Evolutionary conservation across 2,113 vertebrate genomes (phyloP), one percentile per base, ranked within the genome.

Genomic region (Lipophrys pholis): DNA sequence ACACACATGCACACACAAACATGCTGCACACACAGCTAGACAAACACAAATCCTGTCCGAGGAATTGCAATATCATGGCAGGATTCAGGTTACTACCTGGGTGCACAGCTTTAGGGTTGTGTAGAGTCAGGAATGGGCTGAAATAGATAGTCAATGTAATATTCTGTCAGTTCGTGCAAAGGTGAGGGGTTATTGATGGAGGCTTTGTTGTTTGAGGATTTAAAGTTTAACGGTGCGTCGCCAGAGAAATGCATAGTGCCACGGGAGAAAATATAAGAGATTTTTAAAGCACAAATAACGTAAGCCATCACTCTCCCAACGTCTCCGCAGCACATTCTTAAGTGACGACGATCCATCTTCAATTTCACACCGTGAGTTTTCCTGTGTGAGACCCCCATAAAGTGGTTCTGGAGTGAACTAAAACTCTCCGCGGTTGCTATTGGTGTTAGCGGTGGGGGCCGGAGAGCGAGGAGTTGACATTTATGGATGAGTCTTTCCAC

Each of bases 401-500:
- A 87, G 84, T 69, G 52, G 66, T 12, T 66, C 65, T 63, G 1
- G 45, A 54, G 81, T 17, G 43, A 84, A 77, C 66, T 76, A 43
- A 81, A 79, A 55, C 85, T 65, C 60, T 72, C 57, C 40, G 14
- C 54, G 58, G 69, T 64, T 71, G 74, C 81, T 76, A 64, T 76
- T 76, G 74, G 72, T 77, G 53, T 80, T 62, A 54, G 64, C 10
- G n/a, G 62, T 53, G 72, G 82, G 84, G 86, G 76, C 49, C 11
- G 7, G 36, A 57, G 60, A 61, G 68, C 17, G 75, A 65, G 14
- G 72, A 51, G 56, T 71, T 90, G 90, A 91, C 86, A 77, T 90
- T 87, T 93, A 89, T 88, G 75, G 81, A 92, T 90, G 89, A 85
- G 83, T 57, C 54, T 88, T 88, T 89, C 86, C 85, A 89, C 73